Conservation (phyloP, 2,113 vertebrate species). For the Carettochelys insculpta region DNA sequence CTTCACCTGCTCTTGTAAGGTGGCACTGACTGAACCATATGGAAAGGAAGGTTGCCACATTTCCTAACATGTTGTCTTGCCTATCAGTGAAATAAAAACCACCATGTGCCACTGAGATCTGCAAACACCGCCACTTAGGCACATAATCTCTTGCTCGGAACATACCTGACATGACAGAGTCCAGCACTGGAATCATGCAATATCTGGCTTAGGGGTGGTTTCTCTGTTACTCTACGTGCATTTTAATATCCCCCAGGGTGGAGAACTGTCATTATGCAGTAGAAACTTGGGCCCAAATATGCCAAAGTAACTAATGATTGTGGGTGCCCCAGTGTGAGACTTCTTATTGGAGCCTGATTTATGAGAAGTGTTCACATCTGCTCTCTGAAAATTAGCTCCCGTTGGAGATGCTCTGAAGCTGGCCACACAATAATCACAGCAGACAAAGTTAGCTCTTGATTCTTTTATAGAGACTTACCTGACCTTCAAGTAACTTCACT, state of each 20-base stretch:
- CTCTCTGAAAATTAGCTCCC: background rate
- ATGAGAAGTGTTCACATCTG: background rate
- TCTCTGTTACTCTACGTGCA: background rate
- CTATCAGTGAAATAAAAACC: conserved; percentile 36
- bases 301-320: conserved; percentile 10
- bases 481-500: background rate
- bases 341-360: background rate
- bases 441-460: background rate
- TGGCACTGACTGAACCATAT: background rate
- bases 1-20: conserved; percentile 8
- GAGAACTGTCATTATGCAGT: background rate
- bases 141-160: conserved; percentile 44
- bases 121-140: conserved; percentile 65
- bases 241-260: conserved; percentile 13
- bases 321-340: background rate
- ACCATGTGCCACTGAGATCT: conserved; percentile 52
- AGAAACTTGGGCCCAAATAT: background rate
- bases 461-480: background rate
- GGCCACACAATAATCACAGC: background rate
- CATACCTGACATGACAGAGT: conserved; percentile 47
- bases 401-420: background rate
- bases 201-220: background rate
- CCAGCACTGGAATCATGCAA: conserved; percentile 52
- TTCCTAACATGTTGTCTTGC: conserved; percentile 40
- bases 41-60: conserved; percentile 43